Conservation (phyloP, 1,140 invertebrate species). For the Leptinotarsa defecta region DNA sequence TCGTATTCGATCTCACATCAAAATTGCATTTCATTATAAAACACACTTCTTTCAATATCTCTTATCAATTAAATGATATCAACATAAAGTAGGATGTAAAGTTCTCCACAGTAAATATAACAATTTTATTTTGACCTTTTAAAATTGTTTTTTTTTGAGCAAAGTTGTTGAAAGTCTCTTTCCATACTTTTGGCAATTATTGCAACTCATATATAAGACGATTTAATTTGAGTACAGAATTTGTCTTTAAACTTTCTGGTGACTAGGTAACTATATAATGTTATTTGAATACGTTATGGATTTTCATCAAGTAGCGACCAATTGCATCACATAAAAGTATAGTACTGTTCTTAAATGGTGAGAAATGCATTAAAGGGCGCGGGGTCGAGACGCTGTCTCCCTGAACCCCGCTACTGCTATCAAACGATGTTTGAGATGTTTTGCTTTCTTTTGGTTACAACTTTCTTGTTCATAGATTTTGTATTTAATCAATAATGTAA, state of each 20-base stretch:
- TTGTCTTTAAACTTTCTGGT: slow-evolving; percentile 11
- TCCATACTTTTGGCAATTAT: slow-evolving; percentile 29
- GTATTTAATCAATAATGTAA: too few species aligned
- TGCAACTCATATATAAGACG: slow-evolving; percentile 13
- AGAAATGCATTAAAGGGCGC: too few species aligned
- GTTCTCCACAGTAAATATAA: background rate
- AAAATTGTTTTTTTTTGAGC: slow-evolving; percentile 26
- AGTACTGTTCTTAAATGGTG: too few species aligned
- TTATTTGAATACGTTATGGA: too few species aligned
- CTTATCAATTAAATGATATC: slow-evolving; percentile 22
- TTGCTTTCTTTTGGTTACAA: too few species aligned
- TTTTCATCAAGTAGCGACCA: too few species aligned
- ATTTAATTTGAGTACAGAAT: slow-evolving; percentile 23
- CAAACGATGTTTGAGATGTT: too few species aligned
- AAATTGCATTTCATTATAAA: background rate
- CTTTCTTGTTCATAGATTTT: too few species aligned
- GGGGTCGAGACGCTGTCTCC: too few species aligned
- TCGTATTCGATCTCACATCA: background rate
- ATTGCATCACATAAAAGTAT: too few species aligned
- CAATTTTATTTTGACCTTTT: slow-evolving; percentile 17
- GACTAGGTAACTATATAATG: background rate
- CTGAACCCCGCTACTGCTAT: too few species aligned
- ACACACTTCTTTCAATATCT: slow-evolving; percentile 3
- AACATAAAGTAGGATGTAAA: slow-evolving; percentile 7
- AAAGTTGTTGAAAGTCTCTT: slow-evolving; percentile 30